Conservation (phyloP, 2,797 vertebrate genomes). For the Mastacembelus armatus region DNA sequence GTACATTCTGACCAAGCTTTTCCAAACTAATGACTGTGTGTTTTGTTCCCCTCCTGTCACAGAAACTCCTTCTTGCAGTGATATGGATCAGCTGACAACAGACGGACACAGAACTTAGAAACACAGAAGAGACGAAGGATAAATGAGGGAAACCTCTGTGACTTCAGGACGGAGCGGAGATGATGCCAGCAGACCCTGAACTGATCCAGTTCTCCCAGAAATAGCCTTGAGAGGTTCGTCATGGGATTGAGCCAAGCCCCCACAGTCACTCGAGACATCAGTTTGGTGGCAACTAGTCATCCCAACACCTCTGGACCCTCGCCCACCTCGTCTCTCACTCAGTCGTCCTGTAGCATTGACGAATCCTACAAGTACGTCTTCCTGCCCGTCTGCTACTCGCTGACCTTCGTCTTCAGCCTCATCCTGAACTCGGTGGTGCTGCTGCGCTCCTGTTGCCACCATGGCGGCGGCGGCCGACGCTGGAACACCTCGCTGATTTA, state of each 20-base stretch:
- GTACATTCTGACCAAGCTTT: constrained; percentile 64
- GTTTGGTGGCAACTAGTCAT: not conserved
- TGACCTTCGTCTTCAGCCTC: constrained; percentile 87
- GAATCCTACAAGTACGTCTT: constrained; percentile 90
- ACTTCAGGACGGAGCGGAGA: constrained; percentile 9
- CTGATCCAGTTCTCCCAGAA: not conserved
- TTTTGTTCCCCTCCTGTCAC: constrained; percentile 22
- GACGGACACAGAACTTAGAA: not conserved
- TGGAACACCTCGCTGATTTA: constrained; percentile 90
- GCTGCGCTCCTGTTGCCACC: constrained; percentile 80
- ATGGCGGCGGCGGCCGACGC: constrained; percentile 51
- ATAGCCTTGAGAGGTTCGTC: constrained; percentile 23
- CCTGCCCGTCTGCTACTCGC: constrained; percentile 87
- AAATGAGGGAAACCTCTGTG: constrained; percentile 14
- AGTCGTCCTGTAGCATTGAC: constrained; percentile 82
- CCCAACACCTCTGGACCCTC: constrained; percentile 51
- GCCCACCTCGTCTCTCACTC: not conserved
- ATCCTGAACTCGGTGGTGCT: constrained; percentile 86
- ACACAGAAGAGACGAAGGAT: constrained; percentile 6
- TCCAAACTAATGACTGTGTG: constrained; percentile 50
- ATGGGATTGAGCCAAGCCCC: constrained; percentile 60
- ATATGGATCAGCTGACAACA: constrained; percentile 1
- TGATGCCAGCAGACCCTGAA: constrained; percentile 47
- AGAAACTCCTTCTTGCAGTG: constrained; percentile 4
- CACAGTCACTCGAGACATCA: constrained; percentile 19